Conservation (phyloP, 2,888 invertebrate genomes). For the Caenorhabditis macrosperma region DNA sequence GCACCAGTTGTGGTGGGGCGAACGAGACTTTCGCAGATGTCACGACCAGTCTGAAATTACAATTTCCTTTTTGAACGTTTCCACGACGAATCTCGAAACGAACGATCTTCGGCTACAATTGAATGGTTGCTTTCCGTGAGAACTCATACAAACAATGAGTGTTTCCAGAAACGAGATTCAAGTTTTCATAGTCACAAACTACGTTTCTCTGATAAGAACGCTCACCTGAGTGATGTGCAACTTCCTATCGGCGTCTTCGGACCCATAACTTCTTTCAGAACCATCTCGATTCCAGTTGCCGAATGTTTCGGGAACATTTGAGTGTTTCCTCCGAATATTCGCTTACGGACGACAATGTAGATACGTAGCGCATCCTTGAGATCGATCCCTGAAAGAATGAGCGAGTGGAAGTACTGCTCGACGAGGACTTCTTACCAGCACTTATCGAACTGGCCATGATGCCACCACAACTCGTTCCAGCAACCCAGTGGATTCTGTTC, state of each 20-base stretch:
- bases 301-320: conserved; percentile 60
- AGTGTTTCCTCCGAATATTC: conserved; percentile 60
- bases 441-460: conserved; percentile 59
- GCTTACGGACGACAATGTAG: conserved; percentile 50
- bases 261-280: conserved; percentile 58
- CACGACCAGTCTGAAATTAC: conserved; percentile 55
- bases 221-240: conserved; percentile 51
- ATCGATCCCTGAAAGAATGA: conserved; percentile 17
- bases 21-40: conserved; percentile 52
- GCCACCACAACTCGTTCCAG: conserved; percentile 65
- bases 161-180: too few relatives aligned
- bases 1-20: conserved; percentile 61
- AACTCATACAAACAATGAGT: too few relatives aligned
- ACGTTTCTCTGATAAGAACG: too few relatives aligned
- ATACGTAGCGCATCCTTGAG: conserved; percentile 38
- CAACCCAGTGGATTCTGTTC: conserved; percentile 63
- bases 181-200: too few relatives aligned
- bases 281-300: conserved; percentile 53
- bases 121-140: too few relatives aligned
- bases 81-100: too few relatives aligned
- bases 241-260: conserved; percentile 45
- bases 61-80: too few relatives aligned
- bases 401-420: too few relatives aligned
- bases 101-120: too few relatives aligned
- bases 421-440: too few relatives aligned